phyloP scores from a whole-genome alignment of 2,113 vertebrate genomes.

The Corythoichthys intestinalis region DNA sequence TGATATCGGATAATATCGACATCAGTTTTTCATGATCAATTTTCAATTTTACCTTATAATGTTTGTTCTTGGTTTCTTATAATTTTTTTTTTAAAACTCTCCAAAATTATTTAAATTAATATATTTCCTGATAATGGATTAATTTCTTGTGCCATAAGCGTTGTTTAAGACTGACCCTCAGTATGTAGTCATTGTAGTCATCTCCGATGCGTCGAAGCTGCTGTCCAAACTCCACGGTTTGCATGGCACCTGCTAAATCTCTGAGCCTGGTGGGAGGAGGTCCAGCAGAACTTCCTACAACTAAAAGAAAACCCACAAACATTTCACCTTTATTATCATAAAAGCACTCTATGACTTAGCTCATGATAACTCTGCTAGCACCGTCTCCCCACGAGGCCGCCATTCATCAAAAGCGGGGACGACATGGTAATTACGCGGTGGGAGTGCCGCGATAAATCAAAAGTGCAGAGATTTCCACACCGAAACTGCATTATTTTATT shows the following conservation, averaged over 20 bases:
- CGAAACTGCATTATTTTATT: too few relatives aligned
- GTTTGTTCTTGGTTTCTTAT: too few relatives aligned
- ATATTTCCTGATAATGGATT: too few relatives aligned
- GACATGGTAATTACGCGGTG: background rate
- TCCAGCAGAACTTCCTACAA: slow-evolving; percentile 30
- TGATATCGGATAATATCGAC: too few relatives aligned
- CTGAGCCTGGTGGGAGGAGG: slow-evolving; percentile 30
- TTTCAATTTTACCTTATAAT: too few relatives aligned
- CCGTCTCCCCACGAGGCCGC: background rate
- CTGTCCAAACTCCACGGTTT: slow-evolving; percentile 77
- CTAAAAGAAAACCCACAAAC: slow-evolving; percentile 10
- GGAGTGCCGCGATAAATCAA: background rate
- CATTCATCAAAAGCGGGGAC: background rate
- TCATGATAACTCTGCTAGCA: background rate
- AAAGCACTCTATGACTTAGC: background rate
- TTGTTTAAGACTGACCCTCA: slow-evolving; percentile 43
- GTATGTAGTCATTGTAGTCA: slow-evolving; percentile 75
- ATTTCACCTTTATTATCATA: background rate
- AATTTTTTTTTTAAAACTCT: too few relatives aligned
- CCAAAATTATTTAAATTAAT: too few relatives aligned
- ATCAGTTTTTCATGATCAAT: too few relatives aligned
- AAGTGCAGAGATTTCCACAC: background rate
- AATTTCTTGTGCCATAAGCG: too few relatives aligned
- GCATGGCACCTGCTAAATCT: slow-evolving; percentile 70
- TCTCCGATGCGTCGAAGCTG: slow-evolving; percentile 86